Base-by-base conservation (phyloP, 2,113 vertebrate genomes). In the Nipponia nippon region DNA sequence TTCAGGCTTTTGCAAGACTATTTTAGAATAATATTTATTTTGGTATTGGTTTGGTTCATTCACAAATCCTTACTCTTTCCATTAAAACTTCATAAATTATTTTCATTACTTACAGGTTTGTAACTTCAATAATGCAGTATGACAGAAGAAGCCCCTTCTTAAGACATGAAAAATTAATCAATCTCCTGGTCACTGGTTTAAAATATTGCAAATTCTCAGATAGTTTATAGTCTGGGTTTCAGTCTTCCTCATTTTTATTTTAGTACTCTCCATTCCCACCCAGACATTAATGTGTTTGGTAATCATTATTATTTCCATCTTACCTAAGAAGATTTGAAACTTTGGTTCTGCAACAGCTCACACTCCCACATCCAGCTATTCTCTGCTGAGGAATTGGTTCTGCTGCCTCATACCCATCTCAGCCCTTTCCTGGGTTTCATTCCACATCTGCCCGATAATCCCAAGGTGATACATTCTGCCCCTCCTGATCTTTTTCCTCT, bases 391-490 rank as follows among this genome's bases (percentile, higher is more conserved):
- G 38, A 62, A 83, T 34, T n/a, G 8, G 13, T 59, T 63, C 36
- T 88, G 20, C 36, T 82, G 29, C 29, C 17, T 92, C 77, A 62
- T 58, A 58, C 6, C 7, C 1, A 0, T 3, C 13, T 83, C n/a
- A 55, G 52, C 47, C 18, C 58, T 61, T 47, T 79, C 44, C 30
- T 83, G 32, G 16, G 2, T 59, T 86, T 86, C 25, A 19, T 80
- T 89, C 47, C 25, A 27, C 36, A 34, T 14, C 47, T 71, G 23
- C 11, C 44, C 19, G 15, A 25, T 9, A 46, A 16, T 44, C 20
- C 20, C 11, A 1, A 5, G 16, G 13, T 58, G 44, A 40, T 36
- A 19, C 0, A 0, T 50, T 63, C 42, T 58, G 25, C 38, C 14
- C 36, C 30, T 58, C 22, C 25, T 27, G 61, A 62, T 8, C 22